Conservation (phyloP, 2,888 invertebrate genomes). For the Cantharis nigra region DNA sequence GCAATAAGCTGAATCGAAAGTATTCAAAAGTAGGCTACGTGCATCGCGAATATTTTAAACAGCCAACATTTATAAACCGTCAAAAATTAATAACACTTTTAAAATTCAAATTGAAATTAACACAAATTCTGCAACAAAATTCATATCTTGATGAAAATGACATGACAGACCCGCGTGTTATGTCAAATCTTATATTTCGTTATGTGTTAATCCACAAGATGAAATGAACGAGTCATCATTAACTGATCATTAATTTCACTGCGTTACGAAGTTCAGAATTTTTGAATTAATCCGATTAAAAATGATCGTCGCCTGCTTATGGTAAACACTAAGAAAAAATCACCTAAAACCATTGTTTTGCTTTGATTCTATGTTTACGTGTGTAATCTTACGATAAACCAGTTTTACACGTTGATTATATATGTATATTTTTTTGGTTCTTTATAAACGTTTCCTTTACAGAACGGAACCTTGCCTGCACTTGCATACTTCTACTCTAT, state of each 20-base stretch:
- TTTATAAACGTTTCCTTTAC: too few species aligned
- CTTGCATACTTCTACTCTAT: background rate
- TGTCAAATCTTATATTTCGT: background rate
- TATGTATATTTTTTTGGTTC: too few species aligned
- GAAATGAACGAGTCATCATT: background rate
- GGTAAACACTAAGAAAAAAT: too few species aligned
- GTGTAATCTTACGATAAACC: too few species aligned
- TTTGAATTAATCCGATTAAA: background rate
- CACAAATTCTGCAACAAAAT: constrained; percentile 11
- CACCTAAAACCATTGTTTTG: too few species aligned
- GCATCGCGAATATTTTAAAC: background rate
- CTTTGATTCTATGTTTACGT: too few species aligned
- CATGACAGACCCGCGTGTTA: background rate
- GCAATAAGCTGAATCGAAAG: constrained; percentile 9
- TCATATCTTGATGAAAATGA: background rate
- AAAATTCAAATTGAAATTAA: constrained; percentile 2
- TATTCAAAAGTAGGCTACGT: constrained; percentile 4
- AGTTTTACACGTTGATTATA: too few species aligned
- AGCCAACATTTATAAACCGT: constrained; percentile 5
- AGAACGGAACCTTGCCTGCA: background rate
- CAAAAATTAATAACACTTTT: constrained; percentile 9
- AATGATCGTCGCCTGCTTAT: background rate
- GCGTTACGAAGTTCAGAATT: background rate
- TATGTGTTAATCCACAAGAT: background rate
- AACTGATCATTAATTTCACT: background rate